Percentiles rank a stretch among this genome's conserved stretches.
Evolutionary conservation across 1,140 invertebrate genomes (phyloP).

Genomic region (Phthorimaea operculella): DNA sequence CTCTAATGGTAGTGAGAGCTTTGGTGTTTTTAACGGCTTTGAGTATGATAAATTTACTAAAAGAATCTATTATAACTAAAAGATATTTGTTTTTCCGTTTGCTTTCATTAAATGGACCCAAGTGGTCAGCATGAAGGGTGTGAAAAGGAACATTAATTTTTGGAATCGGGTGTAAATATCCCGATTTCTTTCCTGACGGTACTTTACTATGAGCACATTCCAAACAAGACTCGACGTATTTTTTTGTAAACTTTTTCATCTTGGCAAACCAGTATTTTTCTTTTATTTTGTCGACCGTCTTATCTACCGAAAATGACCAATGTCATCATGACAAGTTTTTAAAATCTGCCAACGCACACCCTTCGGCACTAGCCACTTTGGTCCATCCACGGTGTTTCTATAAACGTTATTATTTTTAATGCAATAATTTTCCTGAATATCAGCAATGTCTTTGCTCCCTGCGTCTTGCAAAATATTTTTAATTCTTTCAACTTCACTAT

Average conservation of each 20-base stretch:
- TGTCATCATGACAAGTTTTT: conserved; percentile 21
- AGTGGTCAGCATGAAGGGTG: conserved; percentile 4
- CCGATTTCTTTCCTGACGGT: conserved; percentile 14
- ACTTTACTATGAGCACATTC: conserved; percentile 14
- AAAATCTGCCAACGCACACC: conserved; percentile 11
- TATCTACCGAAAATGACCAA: conserved; percentile 26
- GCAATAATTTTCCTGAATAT: conserved; percentile 2
- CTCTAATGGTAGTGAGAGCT: not conserved
- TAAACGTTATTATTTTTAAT: conserved; percentile 4
- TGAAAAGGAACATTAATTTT: conserved; percentile 16
- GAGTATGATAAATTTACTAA: not conserved
- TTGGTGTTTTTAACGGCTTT: conserved; percentile 3
- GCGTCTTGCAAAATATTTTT: not conserved
- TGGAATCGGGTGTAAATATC: conserved; percentile 16
- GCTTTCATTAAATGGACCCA: conserved; percentile 3
- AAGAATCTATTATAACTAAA: conserved; percentile 1
- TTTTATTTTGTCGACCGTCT: conserved; percentile 19
- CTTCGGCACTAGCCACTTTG: too few species aligned
- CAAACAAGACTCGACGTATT: conserved; percentile 15
- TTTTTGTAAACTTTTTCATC: conserved; percentile 12
- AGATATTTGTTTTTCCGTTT: conserved; percentile 4
- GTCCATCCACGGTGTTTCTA: not conserved
- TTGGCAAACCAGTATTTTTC: conserved; percentile 26
- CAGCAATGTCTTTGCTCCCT: not conserved
- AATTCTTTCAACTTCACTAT: not conserved